Evolutionary conservation across 2,888 invertebrate genomes (phyloP).

Genomic region (Xestia c-nigrum): DNA sequence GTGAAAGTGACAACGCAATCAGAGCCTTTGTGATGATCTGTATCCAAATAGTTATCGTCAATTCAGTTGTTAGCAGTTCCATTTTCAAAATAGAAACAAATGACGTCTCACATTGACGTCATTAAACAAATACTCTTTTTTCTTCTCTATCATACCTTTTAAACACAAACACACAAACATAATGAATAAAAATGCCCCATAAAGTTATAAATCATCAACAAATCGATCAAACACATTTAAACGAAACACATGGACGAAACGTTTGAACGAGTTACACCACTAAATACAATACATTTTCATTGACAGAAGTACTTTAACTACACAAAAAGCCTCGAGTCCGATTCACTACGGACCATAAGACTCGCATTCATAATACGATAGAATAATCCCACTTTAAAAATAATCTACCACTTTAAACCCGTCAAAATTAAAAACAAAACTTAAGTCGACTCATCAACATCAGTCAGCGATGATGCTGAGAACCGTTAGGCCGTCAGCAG

Average conservation of each 20-base stretch:
- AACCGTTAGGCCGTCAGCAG: slow-evolving; percentile 79
- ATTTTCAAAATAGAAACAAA: neutral
- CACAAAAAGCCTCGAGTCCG: slow-evolving; percentile 78
- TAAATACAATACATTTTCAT: slow-evolving; percentile 73
- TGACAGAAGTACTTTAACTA: slow-evolving; percentile 79
- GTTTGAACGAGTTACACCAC: slow-evolving; percentile 59
- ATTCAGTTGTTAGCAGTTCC: neutral
- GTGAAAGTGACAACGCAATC: slow-evolving; percentile 31
- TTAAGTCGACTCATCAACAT: slow-evolving; percentile 82
- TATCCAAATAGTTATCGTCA: neutral
- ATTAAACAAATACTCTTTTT: neutral
- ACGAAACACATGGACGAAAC: slow-evolving; percentile 60
- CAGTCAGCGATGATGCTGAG: slow-evolving; percentile 79
- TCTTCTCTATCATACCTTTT: no score
- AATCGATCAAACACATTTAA: slow-evolving; percentile 62
- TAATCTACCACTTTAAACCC: slow-evolving; percentile 75
- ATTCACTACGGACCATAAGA: slow-evolving; percentile 83
- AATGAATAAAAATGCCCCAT: slow-evolving; percentile 55
- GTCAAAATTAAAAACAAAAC: slow-evolving; percentile 85
- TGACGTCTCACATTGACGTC: neutral
- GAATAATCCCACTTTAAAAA: slow-evolving; percentile 84
- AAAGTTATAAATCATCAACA: slow-evolving; percentile 61
- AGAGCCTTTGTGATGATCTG: neutral
- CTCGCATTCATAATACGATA: slow-evolving; percentile 81
- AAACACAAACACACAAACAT: slow-evolving; percentile 6